Evolutionary conservation across 2,888 invertebrate genomes (phyloP).

Genomic region (Cryptocephalus moraei): DNA sequence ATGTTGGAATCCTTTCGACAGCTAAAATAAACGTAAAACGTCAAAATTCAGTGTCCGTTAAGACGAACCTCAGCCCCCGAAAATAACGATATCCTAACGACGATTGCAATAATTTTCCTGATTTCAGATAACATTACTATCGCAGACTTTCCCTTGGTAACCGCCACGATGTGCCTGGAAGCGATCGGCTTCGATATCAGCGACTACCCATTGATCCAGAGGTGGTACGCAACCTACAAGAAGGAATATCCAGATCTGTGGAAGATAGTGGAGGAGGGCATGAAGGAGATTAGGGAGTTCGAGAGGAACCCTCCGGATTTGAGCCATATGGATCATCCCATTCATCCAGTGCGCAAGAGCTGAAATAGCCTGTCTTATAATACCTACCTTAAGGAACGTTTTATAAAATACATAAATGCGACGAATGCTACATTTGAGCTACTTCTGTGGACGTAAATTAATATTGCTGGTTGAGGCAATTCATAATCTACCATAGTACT

Average conservation of each 20-base stretch:
- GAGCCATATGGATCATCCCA: slow-evolving; percentile 58
- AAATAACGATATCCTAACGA: too few relatives aligned
- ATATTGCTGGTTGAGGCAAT: too few relatives aligned
- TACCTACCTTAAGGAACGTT: too few relatives aligned
- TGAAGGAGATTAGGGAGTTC: slow-evolving; percentile 58
- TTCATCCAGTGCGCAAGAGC: slow-evolving; percentile 53
- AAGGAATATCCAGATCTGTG: slow-evolving; percentile 56
- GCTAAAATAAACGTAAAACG: too few relatives aligned
- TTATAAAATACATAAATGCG: too few relatives aligned
- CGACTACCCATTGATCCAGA: slow-evolving; percentile 45
- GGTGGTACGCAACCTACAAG: slow-evolving; percentile 66
- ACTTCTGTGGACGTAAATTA: too few relatives aligned
- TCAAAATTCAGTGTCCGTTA: slow-evolving; percentile 3
- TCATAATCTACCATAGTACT: too few relatives aligned
- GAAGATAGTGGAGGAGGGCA: slow-evolving; percentile 56
- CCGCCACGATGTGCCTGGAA: slow-evolving; percentile 64
- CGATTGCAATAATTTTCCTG: background rate
- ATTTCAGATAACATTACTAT: slow-evolving; percentile 54
- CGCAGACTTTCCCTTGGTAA: slow-evolving; percentile 62
- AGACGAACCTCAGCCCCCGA: too few relatives aligned
- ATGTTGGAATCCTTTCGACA: too few relatives aligned
- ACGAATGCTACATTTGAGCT: too few relatives aligned
- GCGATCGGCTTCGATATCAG: slow-evolving; percentile 56
- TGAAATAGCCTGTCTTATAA: too few relatives aligned
- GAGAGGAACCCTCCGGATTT: slow-evolving; percentile 65